phyloP scores from a whole-genome alignment of 2,113 vertebrate genomes.

The Lepus europaeus region DNA sequence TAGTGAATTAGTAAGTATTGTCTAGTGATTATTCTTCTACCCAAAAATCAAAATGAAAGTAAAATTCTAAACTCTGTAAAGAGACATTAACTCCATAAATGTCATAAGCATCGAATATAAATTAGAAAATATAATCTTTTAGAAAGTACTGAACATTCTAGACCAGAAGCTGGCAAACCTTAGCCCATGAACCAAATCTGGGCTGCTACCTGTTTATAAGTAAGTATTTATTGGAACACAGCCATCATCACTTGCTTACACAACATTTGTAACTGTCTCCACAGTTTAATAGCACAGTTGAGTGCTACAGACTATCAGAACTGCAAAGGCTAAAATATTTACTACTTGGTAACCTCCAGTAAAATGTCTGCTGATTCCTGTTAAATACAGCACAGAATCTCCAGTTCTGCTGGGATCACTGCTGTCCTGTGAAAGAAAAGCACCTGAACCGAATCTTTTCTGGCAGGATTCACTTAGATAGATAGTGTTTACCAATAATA shows the following conservation, averaged over 20 bases:
- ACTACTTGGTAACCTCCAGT: not conserved
- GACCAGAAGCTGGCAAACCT: not conserved
- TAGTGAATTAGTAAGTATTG: not conserved
- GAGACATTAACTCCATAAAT: constrained; percentile 11
- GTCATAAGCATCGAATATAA: constrained; percentile 15
- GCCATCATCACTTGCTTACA: not conserved
- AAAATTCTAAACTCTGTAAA: not conserved
- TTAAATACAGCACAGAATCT: not conserved
- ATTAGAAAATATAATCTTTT: not conserved
- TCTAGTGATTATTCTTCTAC: constrained; percentile 31
- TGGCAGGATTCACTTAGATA: not conserved
- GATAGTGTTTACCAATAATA: too few species aligned
- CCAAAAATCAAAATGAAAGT: constrained; percentile 47
- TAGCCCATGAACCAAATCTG: not conserved
- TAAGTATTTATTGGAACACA: not conserved
- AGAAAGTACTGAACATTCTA: constrained; percentile 7
- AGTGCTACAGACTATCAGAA: not conserved
- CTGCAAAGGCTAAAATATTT: not conserved
- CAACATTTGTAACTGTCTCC: not conserved
- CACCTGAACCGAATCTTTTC: not conserved
- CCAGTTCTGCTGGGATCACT: not conserved
- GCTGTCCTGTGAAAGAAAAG: not conserved
- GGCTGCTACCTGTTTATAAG: not conserved
- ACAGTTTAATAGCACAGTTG: not conserved
- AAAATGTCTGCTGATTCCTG: not conserved